These are phyloP conservation scores for Saiga tatarica DNA, from an alignment of 2,113 vertebrate genomes.

Conservation along the genomic window DNA sequence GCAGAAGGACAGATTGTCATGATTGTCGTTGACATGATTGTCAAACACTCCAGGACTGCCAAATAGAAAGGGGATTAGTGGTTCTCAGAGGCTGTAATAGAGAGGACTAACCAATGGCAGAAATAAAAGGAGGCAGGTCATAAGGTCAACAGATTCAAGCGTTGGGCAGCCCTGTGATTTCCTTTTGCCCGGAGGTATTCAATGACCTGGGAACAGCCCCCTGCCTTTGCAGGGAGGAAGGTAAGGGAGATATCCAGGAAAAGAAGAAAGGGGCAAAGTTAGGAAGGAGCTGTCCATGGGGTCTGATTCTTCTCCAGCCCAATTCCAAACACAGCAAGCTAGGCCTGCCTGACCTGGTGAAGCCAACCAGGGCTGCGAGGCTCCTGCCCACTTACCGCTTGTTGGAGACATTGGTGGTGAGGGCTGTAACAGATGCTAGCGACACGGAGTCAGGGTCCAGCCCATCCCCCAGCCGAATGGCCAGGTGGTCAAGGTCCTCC, in stretches of 20 bases:
- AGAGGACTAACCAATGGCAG: neutral
- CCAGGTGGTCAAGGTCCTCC: conserved; percentile 89
- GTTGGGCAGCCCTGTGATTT: neutral
- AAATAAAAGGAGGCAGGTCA: neutral
- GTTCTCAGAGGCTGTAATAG: neutral
- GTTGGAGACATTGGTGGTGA: conserved; percentile 97
- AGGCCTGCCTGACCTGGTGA: neutral
- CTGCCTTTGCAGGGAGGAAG: neutral
- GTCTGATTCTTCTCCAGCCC: neutral
- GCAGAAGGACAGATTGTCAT: neutral
- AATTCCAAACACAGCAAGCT: too few species aligned
- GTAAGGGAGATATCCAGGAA: neutral
- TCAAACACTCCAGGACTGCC: neutral
- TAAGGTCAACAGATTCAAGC: neutral
- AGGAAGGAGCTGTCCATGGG: neutral
- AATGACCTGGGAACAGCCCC: neutral
- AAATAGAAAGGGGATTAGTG: neutral
- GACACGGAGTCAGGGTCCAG: conserved; percentile 92
- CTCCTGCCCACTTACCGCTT: conserved; percentile 86
- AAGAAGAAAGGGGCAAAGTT: neutral
- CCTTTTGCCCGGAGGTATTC: neutral
- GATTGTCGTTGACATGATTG: neutral
- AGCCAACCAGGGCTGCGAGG: fast-evolving
- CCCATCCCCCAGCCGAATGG: conserved; percentile 82
- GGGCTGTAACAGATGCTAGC: conserved; percentile 95